These are phyloP conservation scores for Akabosia matsudoensis DNA, from an alignment of 1,140 invertebrate species.

Conservation along the genomic window DNA sequence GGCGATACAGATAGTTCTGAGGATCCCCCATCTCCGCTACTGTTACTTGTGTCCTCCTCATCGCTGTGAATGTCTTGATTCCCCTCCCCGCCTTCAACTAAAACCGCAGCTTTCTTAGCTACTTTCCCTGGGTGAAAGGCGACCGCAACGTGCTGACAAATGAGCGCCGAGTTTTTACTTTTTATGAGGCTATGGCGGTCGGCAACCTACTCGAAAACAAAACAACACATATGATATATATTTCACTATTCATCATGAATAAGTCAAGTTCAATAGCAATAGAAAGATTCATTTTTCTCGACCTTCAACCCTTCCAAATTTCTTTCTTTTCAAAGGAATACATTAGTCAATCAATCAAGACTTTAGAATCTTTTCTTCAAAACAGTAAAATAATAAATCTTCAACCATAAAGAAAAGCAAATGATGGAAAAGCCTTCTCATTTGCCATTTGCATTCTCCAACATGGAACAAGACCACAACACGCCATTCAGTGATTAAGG, in stretches of 20 bases:
- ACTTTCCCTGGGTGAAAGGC: constrained; percentile 2
- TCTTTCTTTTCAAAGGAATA: background rate
- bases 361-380: too few species aligned
- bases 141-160: constrained; percentile 37
- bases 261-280: too few species aligned
- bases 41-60: background rate
- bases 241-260: too few species aligned
- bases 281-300: background rate
- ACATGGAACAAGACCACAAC: background rate
- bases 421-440: too few species aligned
- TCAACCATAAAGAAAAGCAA: too few species aligned
- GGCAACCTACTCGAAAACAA: constrained; percentile 33
- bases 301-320: background rate
- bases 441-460: too few species aligned
- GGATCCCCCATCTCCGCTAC: background rate
- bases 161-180: constrained; percentile 30
- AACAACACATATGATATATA: too few species aligned
- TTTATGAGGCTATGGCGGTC: constrained; percentile 35
- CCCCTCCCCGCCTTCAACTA: background rate
- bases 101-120: background rate
- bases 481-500: constrained; percentile 30
- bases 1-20: background rate
- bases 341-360: too few species aligned
- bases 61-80: background rate
- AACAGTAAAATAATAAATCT: too few species aligned